Conservation (phyloP, 92 coral and sea anemone species). For the Zoanthus sansibaricus region DNA sequence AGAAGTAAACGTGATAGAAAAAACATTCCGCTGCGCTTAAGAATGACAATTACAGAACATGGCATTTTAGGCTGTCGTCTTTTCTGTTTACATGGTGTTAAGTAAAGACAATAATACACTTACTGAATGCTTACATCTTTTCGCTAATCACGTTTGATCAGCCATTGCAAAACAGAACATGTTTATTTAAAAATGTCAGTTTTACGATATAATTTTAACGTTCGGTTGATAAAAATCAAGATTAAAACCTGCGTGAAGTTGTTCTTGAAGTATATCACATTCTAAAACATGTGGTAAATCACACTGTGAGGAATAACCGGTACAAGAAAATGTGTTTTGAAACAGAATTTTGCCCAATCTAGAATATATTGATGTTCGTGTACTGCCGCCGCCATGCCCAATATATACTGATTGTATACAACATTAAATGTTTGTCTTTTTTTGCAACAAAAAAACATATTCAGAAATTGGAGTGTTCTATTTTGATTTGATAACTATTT, state of each 20-base stretch:
- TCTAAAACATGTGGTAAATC: not conserved
- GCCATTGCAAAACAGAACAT: not conserved
- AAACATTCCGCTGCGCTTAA: not conserved
- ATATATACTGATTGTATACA: not conserved
- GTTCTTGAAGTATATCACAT: not conserved
- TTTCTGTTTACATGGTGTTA: not conserved
- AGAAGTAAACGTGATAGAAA: not conserved
- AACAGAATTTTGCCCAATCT: not conserved
- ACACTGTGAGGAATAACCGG: not conserved
- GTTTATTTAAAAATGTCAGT: not conserved
- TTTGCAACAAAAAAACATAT: too few relatives aligned
- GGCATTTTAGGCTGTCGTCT: not conserved
- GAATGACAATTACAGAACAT: not conserved
- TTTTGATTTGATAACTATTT: too few relatives aligned
- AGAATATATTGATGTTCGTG: not conserved
- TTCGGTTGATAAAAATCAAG: not conserved
- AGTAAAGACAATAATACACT: not conserved
- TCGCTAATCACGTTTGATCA: not conserved
- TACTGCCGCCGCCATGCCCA: not conserved
- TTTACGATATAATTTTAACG: not conserved
- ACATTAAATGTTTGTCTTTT: not conserved
- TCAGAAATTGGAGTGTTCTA: too few relatives aligned
- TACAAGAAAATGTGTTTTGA: not conserved
- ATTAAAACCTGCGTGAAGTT: not conserved
- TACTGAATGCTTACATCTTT: not conserved